Conservation (phyloP, 2,113 vertebrate genomes). For the Lathamus discolor region DNA sequence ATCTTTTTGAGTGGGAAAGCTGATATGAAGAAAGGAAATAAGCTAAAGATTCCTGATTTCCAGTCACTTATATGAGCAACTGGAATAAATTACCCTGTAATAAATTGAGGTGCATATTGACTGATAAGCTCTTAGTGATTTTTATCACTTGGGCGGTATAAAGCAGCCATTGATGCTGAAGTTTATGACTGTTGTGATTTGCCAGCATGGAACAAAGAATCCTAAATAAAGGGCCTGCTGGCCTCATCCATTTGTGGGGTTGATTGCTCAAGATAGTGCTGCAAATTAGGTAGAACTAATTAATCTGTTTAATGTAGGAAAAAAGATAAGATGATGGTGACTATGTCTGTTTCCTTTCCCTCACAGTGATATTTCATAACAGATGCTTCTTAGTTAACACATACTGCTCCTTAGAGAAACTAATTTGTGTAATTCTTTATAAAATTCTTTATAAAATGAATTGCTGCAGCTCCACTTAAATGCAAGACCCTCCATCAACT, state of each 20-base stretch:
- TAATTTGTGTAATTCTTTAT: neutral
- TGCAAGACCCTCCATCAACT: neutral
- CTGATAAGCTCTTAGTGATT: neutral
- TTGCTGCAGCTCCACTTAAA: neutral
- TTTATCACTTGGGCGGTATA: neutral
- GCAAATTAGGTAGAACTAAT: constrained; percentile 8
- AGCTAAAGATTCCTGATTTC: constrained; percentile 3
- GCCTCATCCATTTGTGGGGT: neutral
- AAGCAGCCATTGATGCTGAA: neutral
- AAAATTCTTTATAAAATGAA: neutral
- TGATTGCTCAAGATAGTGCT: neutral
- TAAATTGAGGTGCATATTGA: neutral
- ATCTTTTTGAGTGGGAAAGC: neutral
- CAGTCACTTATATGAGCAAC: neutral
- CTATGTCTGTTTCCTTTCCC: neutral
- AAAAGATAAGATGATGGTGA: neutral
- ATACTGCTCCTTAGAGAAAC: neutral
- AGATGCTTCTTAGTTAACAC: neutral
- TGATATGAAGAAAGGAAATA: neutral
- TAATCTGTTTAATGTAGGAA: neutral
- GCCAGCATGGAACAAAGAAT: neutral
- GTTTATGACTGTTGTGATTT: neutral
- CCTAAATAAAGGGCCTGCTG: neutral
- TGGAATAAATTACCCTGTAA: neutral
- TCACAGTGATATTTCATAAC: neutral